Base-by-base conservation (phyloP, 1,140 invertebrate genomes). In the Dendroctonus ponderosae region DNA sequence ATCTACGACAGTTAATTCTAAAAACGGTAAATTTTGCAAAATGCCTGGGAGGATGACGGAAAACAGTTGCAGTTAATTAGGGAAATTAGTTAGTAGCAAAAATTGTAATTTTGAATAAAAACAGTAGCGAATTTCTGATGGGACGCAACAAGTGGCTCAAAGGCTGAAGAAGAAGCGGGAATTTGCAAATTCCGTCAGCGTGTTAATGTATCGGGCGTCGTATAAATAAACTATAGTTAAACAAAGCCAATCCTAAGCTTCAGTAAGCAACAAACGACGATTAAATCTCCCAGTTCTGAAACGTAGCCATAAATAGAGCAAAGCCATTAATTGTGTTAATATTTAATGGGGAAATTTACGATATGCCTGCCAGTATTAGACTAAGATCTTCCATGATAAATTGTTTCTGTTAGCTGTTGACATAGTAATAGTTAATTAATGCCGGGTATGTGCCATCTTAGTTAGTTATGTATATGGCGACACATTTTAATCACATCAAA, bases 301-400 rank as follows among this genome's bases (percentile, higher is more conserved):
- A 52, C 57, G 56, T 60, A 42, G 48, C 64, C 53, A 57, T 60
- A 66, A 66, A 66, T 66, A 66, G 57, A 9, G 54, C 39, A 50
- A 66, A 48, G 46, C 64, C 64, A 66, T 66, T 66, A 66, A 66
- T 66, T 60, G 56, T 66, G 64, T 66, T 66, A 66, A 64, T 64
- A 64, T 64, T 64, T 64, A 64, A 64, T 64, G 53, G 52, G 15
- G 39, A 66, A 66, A 52, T 66, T 52, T 66, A 60, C 56, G 56
- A 60, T 66, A 60, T 66, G 56, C 64, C 48, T 52, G 38, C 6
- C 39, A 66, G 64, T 66, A 60, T 60, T 59, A 66, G 50, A 7
- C 46, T 46, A 66, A 60, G 56, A 66, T 59, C 56, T 52, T 53
- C 56, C 11, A 14, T 66, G 64, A 66, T 66, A 66, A 66, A 66